Conservation (phyloP, 2,113 vertebrate species). For the Paracanthobrama guichenoti region DNA sequence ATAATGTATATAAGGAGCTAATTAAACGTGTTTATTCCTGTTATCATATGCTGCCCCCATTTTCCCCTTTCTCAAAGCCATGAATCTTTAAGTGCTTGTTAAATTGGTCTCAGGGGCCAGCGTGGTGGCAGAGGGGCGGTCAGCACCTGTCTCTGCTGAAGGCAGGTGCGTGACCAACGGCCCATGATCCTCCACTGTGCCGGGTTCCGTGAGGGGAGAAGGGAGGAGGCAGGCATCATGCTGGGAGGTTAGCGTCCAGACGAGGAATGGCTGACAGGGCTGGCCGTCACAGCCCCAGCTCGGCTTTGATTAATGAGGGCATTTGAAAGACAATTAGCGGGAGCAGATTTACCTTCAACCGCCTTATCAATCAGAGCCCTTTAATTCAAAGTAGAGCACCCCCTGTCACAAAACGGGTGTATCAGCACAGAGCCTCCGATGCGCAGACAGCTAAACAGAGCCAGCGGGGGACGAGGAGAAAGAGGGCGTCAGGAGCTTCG, state of each 20-base stretch:
- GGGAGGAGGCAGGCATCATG: slow-evolving; percentile 76
- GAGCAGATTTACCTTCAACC: slow-evolving; percentile 91
- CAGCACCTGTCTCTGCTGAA: slow-evolving; percentile 79
- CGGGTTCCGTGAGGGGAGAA: slow-evolving; percentile 73
- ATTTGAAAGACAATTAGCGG: slow-evolving; percentile 98
- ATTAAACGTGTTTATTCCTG: slow-evolving; percentile 96
- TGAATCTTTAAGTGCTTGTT: slow-evolving; percentile 93
- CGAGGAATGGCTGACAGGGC: slow-evolving; percentile 80
- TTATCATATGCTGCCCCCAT: slow-evolving; percentile 89
- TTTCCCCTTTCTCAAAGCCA: slow-evolving; percentile 85
- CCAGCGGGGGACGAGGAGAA: slow-evolving; percentile 51
- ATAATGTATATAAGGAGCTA: slow-evolving; percentile 84
- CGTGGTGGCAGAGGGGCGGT: slow-evolving; percentile 78
- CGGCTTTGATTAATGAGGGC: slow-evolving; percentile 95
- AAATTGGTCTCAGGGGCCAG: slow-evolving; percentile 89
- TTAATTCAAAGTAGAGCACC: slow-evolving; percentile 80
- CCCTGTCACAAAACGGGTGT: slow-evolving; percentile 71
- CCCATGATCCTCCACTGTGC: slow-evolving; percentile 74
- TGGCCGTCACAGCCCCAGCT: slow-evolving; percentile 76
- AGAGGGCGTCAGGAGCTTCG: neutral
- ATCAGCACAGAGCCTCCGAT: slow-evolving; percentile 68
- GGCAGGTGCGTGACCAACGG: slow-evolving; percentile 86
- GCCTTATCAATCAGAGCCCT: slow-evolving; percentile 91
- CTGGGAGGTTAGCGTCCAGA: slow-evolving; percentile 82
- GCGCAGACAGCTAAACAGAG: slow-evolving; percentile 62